These are phyloP conservation scores for Teleopsis dalmanni DNA, from an alignment of 1,140 invertebrate genomes.

Conservation along the genomic window DNA sequence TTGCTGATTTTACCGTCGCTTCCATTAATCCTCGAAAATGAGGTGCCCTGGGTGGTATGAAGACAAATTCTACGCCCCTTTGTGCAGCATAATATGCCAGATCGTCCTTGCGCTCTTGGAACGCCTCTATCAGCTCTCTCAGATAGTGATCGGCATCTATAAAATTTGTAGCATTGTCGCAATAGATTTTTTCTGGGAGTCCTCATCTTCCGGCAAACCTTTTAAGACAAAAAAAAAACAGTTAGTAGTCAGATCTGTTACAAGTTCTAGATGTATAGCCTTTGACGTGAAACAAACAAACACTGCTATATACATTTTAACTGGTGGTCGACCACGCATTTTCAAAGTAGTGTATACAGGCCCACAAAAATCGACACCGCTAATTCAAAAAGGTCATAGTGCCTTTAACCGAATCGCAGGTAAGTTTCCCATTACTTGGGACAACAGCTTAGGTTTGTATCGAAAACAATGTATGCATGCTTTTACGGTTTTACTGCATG, in stretches of 20 bases:
- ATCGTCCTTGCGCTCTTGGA: neutral
- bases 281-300: slow-evolving; percentile 27
- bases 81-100: too few species aligned
- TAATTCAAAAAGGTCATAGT: slow-evolving; percentile 5
- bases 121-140: neutral
- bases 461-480: slow-evolving; percentile 7
- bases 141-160: slow-evolving; percentile 4
- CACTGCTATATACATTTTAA: slow-evolving; percentile 12
- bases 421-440: slow-evolving; percentile 9
- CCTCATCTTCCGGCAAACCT: slow-evolving; percentile 33
- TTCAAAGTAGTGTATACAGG: slow-evolving; percentile 5
- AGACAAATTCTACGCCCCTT: too few species aligned
- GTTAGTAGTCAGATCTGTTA: slow-evolving; percentile 26
- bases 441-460: slow-evolving; percentile 9
- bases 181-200: slow-evolving; percentile 1
- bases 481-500: slow-evolving; percentile 4
- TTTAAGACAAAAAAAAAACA: slow-evolving; percentile 29
- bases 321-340: slow-evolving; percentile 2
- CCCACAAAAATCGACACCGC: slow-evolving; percentile 13
- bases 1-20: too few species aligned
- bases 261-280: slow-evolving; percentile 35
- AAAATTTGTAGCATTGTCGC: slow-evolving; percentile 21
- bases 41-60: too few species aligned
- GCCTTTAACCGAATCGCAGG: slow-evolving; percentile 2
- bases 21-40: too few species aligned